Evolutionary conservation across 2,888 invertebrate species (phyloP), one percentile per base, ranked within the genome.

Genomic region (Buathra laborator): DNA sequence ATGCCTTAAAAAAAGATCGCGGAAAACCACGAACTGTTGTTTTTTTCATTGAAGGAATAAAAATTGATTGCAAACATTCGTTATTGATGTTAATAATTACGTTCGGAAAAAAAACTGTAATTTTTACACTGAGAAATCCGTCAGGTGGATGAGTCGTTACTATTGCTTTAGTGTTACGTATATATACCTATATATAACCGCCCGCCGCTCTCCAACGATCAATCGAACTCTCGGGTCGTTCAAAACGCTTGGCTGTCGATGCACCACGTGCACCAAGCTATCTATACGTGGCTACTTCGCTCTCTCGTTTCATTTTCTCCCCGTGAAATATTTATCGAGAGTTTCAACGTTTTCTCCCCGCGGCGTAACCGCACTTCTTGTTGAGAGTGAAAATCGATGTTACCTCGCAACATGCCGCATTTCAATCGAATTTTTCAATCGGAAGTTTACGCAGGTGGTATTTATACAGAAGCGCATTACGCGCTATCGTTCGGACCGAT

Each of bases 301-400:
- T 62, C 72, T 74, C 72, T 7, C 56, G 56, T 56, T 74, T 37
- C 29, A 6, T 0, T 74, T n/a, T 29, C 44, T 46, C 72, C 59
- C 16, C 6, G 72, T 44, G 46, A 44, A 62, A 44, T 74, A 74
- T 74, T 74, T 74, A 74, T 59, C 46, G 44, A 56, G 24, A 56
- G 24, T 59, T 46, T 62, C 9, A 44, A 19, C 19, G 56, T 43
- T 46, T 44, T 74, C 72, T n/a, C 32, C 44, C 29, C 44, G 1
- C 32, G 48, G 1, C 32, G 29, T 51, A 29, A 24, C 24, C 29
- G 24, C 9, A 16, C 29, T 74, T 62, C 29, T 62, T 59, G 46
- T 74, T 62, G n/a, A 68, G 16, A 62, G 10, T 62, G 59, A 48
- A 74, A 62, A 74, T 46, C n/a, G 46, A 37, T 43, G 56, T 59